phyloP scores from a whole-genome alignment of 1,140 invertebrate species.

The Drosophila punjabiensis region DNA sequence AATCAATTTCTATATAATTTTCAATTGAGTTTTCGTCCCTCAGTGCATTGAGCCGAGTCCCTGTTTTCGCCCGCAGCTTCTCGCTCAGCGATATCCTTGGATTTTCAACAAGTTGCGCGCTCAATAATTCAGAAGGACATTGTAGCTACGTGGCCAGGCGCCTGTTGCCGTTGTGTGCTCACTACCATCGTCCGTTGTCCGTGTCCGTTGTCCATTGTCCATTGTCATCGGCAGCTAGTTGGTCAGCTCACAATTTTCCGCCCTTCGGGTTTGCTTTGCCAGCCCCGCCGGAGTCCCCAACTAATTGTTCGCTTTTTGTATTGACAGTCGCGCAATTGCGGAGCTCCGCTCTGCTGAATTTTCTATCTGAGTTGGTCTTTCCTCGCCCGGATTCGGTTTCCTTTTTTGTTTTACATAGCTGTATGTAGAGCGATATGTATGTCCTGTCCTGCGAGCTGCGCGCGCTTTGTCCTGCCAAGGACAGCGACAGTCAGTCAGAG shows the following conservation, averaged over 20 bases:
- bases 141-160: conserved; percentile 48
- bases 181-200: conserved; percentile 48
- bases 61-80: conserved; percentile 13
- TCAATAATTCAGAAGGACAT: conserved; percentile 79
- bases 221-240: conserved; percentile 65
- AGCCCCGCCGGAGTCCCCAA: conserved; percentile 8
- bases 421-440: conserved; percentile 33
- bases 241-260: conserved; percentile 19
- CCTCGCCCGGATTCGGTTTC: conserved; percentile 19
- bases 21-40: neutral
- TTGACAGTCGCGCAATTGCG: conserved; percentile 77
- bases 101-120: conserved; percentile 72
- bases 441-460: conserved; percentile 42
- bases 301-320: conserved; percentile 78
- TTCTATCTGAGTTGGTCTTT: conserved; percentile 65
- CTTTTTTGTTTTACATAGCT: conserved; percentile 53
- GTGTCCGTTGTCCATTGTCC: conserved; percentile 31
- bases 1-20: neutral
- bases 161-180: conserved; percentile 47
- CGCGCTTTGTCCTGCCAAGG: conserved; percentile 62
- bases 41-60: neutral
- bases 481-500: conserved; percentile 49
- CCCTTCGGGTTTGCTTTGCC: neutral
- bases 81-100: conserved; percentile 62
- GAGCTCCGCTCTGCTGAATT: conserved; percentile 72